Evolutionary conservation across 2,888 invertebrate species (phyloP), one percentile per base, ranked within the genome.

Genomic region (Actias luna): DNA sequence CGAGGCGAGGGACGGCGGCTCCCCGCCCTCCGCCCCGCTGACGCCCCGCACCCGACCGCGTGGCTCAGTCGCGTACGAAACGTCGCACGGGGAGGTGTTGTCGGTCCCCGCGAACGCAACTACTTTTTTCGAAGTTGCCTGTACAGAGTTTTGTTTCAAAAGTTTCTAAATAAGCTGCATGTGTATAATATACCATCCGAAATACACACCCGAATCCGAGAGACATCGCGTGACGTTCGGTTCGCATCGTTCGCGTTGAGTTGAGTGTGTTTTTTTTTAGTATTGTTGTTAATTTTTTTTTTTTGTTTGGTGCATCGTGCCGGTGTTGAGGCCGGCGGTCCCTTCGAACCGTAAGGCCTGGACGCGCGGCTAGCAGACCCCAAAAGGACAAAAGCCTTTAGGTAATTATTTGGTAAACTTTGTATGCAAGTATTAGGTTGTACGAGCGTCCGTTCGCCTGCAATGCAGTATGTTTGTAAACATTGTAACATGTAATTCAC

Each of bases 271-370:
- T 91, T 88, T 89, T 88, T 92, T 88, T 89, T n/a, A n/a, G n/a
- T n/a, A 89, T 92, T 91, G 88, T 92, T 92, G 90, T 92, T 92
- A 78, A 90, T 89, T 91, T 92, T 90, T 82, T n/a, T 92, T 91
- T 90, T 55, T 55, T 55, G 90, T 91, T 91, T 91, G 88, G 92
- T 92, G 92, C 89, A 91, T 88, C 90, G 91, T 87, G 89, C 84
- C 89, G 89, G 87, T 85, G 79, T 85, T 84, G 85, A 89, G 88
- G 85, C 85, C 88, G 89, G 80, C 69, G 64, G 77, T 84, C 84
- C 87, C 85, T 82, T 75, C 83, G 85, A 87, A 87, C 87, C 84
- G 82, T 76, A 83, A 80, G 83, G 86, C 84, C 89, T 89, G 91
- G 88, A 85, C 89, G 85, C 86, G 82, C 83, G 79, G 80, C 80